Base-by-base conservation (phyloP, 1,140 invertebrate genomes). In the Dolichoris vasculosae region DNA sequence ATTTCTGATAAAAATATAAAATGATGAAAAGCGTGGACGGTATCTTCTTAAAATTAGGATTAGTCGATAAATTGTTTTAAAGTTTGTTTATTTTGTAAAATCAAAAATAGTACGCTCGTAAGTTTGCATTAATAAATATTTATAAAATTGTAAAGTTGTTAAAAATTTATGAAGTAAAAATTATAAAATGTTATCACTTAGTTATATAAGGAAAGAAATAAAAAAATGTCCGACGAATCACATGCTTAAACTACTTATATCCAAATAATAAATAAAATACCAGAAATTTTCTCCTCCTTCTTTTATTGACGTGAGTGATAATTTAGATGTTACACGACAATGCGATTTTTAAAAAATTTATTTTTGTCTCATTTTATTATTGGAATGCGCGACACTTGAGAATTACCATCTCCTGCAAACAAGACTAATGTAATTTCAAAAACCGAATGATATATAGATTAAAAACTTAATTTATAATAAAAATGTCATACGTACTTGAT, bases 241-340 rank as follows among this genome's bases (percentile, higher is more conserved):
- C n/a, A 13, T 51, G 30, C 35, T 82, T 59, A 35, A 75, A 82
- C 69, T 75, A 73, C 71, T 75, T 23, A 30, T 71, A 30, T 2
- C 38, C 1, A 7, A 48, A 77, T 46, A 23, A 32, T 40, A 67
- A 84, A 79, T 78, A 85, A 85, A 82, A 83, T 85, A 79, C 71
- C 67, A 48, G 71, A 2, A 51, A 64, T 84, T 84, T 84, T 85
- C 88, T 86, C 78, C 86, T 86, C 83, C 86, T 88, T 88, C 88
- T 87, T 87, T 92, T 90, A 92, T 91, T 92, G 90, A 91, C 91
- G 90, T 92, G 89, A 90, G 88, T 82, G 51, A 76, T 32, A 82
- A 26, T 86, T 73, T 67, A 89, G 88, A 90, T 90, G 87, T 91
- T 91, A 91, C 89, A 90, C 88, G 88, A 88, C 90, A 89, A 83